Evolutionary conservation across 2,113 vertebrate genomes (phyloP), one percentile per base, ranked within the genome.

Genomic region (Archocentrus centrarchus): DNA sequence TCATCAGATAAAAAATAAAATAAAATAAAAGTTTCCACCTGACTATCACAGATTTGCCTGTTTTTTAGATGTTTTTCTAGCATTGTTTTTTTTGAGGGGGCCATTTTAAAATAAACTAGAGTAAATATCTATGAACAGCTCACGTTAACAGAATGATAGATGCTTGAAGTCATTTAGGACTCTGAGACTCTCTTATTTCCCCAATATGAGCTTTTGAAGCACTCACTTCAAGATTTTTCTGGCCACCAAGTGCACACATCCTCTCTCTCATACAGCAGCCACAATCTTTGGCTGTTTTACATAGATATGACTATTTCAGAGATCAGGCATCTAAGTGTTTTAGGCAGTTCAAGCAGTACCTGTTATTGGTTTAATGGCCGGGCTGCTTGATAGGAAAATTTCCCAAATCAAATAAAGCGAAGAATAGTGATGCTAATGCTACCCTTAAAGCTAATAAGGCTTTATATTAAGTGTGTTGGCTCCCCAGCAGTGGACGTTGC

Each of bases 11-110:
- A 35, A 44, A 44, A 30, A 30, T 30, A 4, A 14, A 44, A 44
- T 14, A 1, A 44, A 44, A 47, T 47, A 14, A 47, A 47, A 47
- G 5, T 47, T 47, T 4, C 44, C 44, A 47, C 44, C 13, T 44
- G 41, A 14, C 11, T 47, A 6, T 47, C 44, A 47, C 4, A 47
- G 44, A 44, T 44, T 44, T 44, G 11, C 8, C 39, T 41, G 47
- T 50, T 50, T 41, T 41, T 44, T 17, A 70, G 66, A 14, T 11
- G 11, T 50, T 70, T 70, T 50, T 53, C 24, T 30, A 20, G 24
- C 24, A 4, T 70, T 15, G 30, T 30, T 30, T 7, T 24, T 53
- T 15, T 66, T 6, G 24, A 44, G 24, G 0, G 0, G 7, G 39
- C 14, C 24, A 1, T 27, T 27, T 68, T 47, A 47, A 62, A 62